phyloP scores from a whole-genome alignment of 2,113 vertebrate genomes.

The Steatornis caripensis region DNA sequence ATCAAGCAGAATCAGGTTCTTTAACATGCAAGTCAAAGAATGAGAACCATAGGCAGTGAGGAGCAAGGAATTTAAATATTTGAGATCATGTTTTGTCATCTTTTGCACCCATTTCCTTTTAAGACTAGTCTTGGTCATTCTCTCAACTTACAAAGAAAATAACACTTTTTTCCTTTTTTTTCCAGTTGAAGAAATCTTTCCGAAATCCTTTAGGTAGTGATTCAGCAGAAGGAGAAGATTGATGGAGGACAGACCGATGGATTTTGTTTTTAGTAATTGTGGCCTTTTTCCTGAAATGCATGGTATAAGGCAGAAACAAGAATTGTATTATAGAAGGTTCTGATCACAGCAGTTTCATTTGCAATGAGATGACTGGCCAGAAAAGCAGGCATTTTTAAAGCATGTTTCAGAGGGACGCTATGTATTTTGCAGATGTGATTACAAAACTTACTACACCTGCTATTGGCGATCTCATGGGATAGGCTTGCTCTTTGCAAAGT shows the following conservation, averaged over 20 bases:
- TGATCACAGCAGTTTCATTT: background rate
- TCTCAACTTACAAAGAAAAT: background rate
- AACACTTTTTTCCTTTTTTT: background rate
- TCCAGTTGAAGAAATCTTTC: conserved; percentile 69
- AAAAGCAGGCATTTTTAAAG: background rate
- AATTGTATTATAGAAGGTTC: background rate
- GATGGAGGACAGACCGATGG: background rate
- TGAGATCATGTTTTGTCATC: background rate
- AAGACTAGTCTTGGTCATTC: background rate
- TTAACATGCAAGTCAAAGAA: background rate
- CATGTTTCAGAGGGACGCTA: background rate
- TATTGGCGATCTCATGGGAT: background rate
- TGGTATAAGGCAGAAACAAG: background rate
- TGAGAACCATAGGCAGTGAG: background rate
- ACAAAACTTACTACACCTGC: background rate
- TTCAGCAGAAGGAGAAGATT: conserved; percentile 33
- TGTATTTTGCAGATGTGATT: background rate
- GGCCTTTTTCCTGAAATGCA: background rate
- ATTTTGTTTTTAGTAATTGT: background rate
- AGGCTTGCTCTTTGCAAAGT: background rate
- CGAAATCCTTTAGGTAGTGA: conserved; percentile 41
- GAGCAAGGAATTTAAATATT: background rate
- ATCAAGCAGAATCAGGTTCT: background rate
- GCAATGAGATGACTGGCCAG: background rate
- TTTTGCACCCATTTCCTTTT: background rate